Conservation (phyloP, 2,797 vertebrate genomes). For the Poecilia wingei region DNA sequence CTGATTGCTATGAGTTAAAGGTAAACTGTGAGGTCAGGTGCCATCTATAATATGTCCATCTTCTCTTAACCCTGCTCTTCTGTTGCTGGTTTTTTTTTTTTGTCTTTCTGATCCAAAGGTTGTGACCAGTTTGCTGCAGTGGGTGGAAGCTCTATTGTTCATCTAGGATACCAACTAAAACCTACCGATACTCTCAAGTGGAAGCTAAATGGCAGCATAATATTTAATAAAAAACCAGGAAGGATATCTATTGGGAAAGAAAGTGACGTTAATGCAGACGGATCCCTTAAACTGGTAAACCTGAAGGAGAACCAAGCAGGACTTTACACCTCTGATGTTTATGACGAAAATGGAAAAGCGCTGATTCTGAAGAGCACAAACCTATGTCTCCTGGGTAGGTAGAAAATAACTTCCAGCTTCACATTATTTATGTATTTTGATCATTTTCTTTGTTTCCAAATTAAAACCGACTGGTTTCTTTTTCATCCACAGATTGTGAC, state of each 20-base stretch:
- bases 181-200: accelerated
- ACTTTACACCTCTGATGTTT: accelerated
- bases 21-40: background rate
- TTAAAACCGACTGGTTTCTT: too few species aligned
- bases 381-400: slow-evolving; percentile 55
- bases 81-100: background rate
- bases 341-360: accelerated
- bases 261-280: accelerated
- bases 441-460: too few species aligned
- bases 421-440: background rate
- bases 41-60: too few species aligned
- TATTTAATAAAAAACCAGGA: accelerated
- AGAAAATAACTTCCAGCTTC: background rate
- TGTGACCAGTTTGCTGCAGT: accelerated
- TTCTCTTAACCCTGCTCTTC: background rate
- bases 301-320: accelerated
- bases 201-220: accelerated
- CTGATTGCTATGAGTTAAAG: background rate
- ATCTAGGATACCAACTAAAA: accelerated
- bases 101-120: slow-evolving; percentile 7
- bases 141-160: accelerated
- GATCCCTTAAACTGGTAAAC: slow-evolving; percentile 21
- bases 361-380: accelerated
- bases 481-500: slow-evolving; percentile 4
- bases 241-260: background rate